Conservation (phyloP, 1,140 invertebrate species). For the Diorhabda sublineata region DNA sequence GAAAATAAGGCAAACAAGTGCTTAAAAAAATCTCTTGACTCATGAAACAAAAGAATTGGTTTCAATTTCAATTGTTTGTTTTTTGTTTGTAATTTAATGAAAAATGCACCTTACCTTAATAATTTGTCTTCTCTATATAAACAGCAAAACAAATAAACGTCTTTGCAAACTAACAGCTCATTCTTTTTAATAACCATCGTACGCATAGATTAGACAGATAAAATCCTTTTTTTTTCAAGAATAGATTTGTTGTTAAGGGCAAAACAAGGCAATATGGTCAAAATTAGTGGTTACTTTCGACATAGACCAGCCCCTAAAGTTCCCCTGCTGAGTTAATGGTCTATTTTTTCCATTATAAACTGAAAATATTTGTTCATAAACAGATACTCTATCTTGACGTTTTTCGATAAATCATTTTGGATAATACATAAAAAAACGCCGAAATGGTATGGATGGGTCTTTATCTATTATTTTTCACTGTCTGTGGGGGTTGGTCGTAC, state of each 20-base stretch:
- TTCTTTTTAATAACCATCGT: constrained; percentile 5
- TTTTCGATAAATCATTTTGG: constrained; percentile 17
- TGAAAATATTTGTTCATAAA: constrained; percentile 20
- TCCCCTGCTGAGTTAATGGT: constrained; percentile 16
- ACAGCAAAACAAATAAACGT: neutral
- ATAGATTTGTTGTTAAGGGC: constrained; percentile 4
- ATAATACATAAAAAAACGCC: constrained; percentile 6
- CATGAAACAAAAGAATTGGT: no score
- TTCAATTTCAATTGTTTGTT: no score
- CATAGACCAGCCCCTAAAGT: constrained; percentile 10
- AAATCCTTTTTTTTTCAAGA: constrained; percentile 10
- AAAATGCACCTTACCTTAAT: no score
- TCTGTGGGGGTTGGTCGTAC: neutral
- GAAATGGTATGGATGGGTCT: constrained; percentile 1
- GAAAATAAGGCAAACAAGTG: no score
- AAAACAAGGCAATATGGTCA: neutral
- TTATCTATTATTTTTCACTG: neutral
- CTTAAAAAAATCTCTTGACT: no score
- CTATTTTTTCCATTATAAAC: constrained; percentile 15
- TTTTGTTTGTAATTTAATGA: no score
- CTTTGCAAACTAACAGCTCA: neutral
- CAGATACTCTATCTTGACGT: constrained; percentile 14
- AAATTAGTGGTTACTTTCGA: constrained; percentile 13
- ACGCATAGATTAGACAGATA: constrained; percentile 4
- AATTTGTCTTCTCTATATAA: no score